Evolutionary conservation across 2,797 vertebrate genomes (phyloP), one percentile per base, ranked within the genome.

Genomic region (Muraenolepis orangiensis): DNA sequence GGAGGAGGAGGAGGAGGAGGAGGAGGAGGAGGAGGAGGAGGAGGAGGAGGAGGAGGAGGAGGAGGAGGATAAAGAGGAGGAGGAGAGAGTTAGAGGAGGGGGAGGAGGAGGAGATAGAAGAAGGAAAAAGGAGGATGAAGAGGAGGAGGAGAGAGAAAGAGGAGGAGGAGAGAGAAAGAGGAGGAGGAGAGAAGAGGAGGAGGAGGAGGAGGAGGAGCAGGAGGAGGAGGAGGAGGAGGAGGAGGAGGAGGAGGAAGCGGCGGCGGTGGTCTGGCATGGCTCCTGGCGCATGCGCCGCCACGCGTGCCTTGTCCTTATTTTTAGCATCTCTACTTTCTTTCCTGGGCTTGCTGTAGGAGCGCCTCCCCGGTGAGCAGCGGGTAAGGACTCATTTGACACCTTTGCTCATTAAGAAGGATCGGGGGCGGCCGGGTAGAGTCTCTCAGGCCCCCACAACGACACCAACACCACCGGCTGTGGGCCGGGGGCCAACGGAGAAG

Each of bases 361-460:
- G 86, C 83, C 93, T 91, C 91, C 92, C 92, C 87, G 84, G 88
- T 88, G 91, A 86, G 86, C 86, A 70, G 71, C 79, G 88, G 87
- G 77, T 85, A 86, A 88, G 84, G 90, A 88, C 78, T 81, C 81
- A 81, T 88, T 83, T 51, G 91, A 93, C 92, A 93, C 88, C 83
- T 87, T 87, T 87, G 89, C 91, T 94, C 92, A 93, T 94, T 93
- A 94, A 91, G 88, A 91, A 83, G 84, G 89, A 89, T 74, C 74
- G 75, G 80, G 85, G 92, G 85, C 78, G 83, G 85, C 80, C 83
- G 87, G 76, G 79, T 69, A 85, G 78, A 81, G 81, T 86, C 89
- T 86, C 86, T 81, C 86, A 75, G 80, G 81, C 86, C 89, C 91
- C 85, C 88, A 87, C 61, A 85, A 86, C 83, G 87, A 86, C 85